Base-by-base conservation (phyloP, 2,888 invertebrate genomes). In the Lissonota sp. region DNA sequence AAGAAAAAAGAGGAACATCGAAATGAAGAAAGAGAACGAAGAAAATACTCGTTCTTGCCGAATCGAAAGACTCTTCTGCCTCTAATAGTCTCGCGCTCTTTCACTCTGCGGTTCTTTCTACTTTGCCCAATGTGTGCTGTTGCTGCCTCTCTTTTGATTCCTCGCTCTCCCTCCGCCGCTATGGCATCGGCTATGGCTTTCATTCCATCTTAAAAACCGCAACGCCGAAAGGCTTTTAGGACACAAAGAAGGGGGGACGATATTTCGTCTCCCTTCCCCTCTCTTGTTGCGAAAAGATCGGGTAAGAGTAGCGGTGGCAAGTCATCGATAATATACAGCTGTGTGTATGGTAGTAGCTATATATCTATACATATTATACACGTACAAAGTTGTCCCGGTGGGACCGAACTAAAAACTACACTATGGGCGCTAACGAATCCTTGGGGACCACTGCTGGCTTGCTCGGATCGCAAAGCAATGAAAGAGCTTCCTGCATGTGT, bases 401-500 rank as follows among this genome's bases (percentile, higher is more conserved):
- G 87, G 87, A 86, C 80, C 81, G 53, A 84, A 76, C 87, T 89
- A 88, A 89, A 88, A 88, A 89, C 85, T 87, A 86, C 86, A 87
- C 87, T 83, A 86, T 84, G 86, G 85, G 86, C 85, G 88, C 90
- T 89, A 89, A 90, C 90, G 89, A 90, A 90, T 88, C 90, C 88
- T 85, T 71, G 77, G 90, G 90, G 90, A 87, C 71, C 79, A 74
- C 39, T 70, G 64, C 63, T 12, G 46, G 53, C 40, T 53, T 46
- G 55, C 57, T 64, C 49, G 44, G 63, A 40, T 64, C 40, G 60
- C 46, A 58, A 74, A 72, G 62, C 70, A n/a, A 66, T 42, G 26
- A 39, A 39, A 42, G 62, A 10, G 26, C 12, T 12, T 44, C n/a
- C n/a, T 66, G 72, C 37, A 58, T 63, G 58, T 3, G 26, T 26